Percentiles rank a stretch among this genome's conserved stretches.
These are phyloP conservation scores for Acipenser transmontanus DNA, from an alignment of 2,797 vertebrate species.

Conservation along the genomic window DNA sequence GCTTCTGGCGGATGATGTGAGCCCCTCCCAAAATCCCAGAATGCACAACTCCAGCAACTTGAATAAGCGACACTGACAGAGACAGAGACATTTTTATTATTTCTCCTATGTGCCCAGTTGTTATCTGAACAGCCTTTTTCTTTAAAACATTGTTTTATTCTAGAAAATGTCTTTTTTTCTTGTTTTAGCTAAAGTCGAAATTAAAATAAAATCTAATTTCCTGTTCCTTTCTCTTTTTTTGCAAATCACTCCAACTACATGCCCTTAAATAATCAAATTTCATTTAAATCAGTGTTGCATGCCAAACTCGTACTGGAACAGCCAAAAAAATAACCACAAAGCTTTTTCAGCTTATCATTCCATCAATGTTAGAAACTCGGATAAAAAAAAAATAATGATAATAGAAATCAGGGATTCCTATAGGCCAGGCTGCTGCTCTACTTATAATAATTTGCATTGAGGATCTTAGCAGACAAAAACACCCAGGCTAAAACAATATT, in stretches of 20 bases:
- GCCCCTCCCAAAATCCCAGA: slow-evolving; percentile 50
- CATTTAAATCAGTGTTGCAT: neutral
- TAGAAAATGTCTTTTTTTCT: neutral
- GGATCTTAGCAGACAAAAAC: too few species aligned
- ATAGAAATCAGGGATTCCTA: neutral
- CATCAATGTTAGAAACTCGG: neutral
- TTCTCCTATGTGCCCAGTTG: slow-evolving; percentile 11
- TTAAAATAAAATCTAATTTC: slow-evolving; percentile 19
- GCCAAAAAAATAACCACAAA: neutral
- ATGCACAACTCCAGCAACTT: slow-evolving; percentile 31
- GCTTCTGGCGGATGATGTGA: slow-evolving; percentile 45
- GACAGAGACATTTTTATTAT: slow-evolving; percentile 12
- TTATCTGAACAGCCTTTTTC: neutral
- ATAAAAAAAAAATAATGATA: neutral
- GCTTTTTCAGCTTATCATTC: neutral
- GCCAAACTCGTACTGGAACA: neutral
- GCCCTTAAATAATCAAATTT: slow-evolving; percentile 7
- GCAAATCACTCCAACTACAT: slow-evolving; percentile 5
- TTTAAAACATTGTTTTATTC: slow-evolving; percentile 10
- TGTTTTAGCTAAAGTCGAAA: slow-evolving; percentile 14
- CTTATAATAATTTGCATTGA: too few species aligned
- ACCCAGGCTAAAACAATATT: too few species aligned
- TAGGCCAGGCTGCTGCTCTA: neutral
- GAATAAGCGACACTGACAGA: slow-evolving; percentile 16
- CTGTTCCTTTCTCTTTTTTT: neutral